Base-by-base conservation (phyloP, 2,797 vertebrate genomes). In the Sylvilagus floridanus region DNA sequence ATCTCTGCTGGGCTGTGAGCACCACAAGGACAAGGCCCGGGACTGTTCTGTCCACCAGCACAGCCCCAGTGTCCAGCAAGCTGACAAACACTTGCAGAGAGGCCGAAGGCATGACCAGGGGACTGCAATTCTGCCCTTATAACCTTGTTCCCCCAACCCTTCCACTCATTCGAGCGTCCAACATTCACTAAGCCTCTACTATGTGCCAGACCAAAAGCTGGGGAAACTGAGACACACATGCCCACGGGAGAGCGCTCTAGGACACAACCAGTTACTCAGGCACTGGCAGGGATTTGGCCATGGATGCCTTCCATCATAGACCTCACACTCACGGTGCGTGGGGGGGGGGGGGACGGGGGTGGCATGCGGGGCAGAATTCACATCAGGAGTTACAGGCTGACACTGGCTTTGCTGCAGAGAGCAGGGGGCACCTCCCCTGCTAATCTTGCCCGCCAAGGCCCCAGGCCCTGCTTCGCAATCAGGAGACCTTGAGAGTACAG, bases 391-490 rank as follows among this genome's bases (percentile, higher is more conserved):
- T 35, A 37, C 1, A 60, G 54, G 54, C 42, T n/a, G 52, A 69
- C 52, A 37, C 9, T n/a, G 47, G 72, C 76, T 94, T 84, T 71
- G 87, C 92, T 92, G 78, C 86, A 84, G 93, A 68, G 72, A 63
- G 60, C 26, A 4, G 75, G 71, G 88, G 88, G 50, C 84, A 88
- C 7, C 92, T 88, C 89, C 57, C 4, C 0, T 9, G 10, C 81
- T 91, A 96, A 96, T 95, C 96, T 95, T 47, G 8, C 63, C 63
- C 68, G 90, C 54, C 91, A 96, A 97, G 97, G 97, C 82, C 96
- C 92, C 10, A 17, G 60, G 87, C 71, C 81, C 95, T 79, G 63
- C 90, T 95, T 95, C 94, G 86, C 84, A 84, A 91, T 90, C 54
- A 63, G 63, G 72, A 75, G 90, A 83, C 97, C 97, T 97, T 96